Base-by-base conservation (phyloP, 2,888 invertebrate species). In the Xylophagus ater region DNA sequence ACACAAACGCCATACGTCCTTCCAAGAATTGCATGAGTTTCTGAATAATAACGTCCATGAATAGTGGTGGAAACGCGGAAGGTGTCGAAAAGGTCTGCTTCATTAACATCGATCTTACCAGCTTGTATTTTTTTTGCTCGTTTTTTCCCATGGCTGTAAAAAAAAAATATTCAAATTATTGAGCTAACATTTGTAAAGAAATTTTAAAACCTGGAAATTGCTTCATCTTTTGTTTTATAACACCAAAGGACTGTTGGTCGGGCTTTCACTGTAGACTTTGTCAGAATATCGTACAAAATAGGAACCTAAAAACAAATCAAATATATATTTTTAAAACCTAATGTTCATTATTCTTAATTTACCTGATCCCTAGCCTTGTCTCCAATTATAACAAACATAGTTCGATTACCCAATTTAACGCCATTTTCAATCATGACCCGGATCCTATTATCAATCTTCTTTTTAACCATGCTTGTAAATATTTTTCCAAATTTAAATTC, bases 201-300 rank as follows among this genome's bases (percentile, higher is more conserved):
- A 40, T 23, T 18, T 15, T 20, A 26, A 23, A 12, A 80, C 83
- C 83, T 85, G 66, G 83, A 85, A 49, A 89, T 88, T 18, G 86
- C 87, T 51, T 90, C 77, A 58, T 92, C 88, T 49, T 76, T 76
- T 51, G 78, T 96, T 74, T 98, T 99, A 64, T 98, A 98, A 61
- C 98, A 98, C 98, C 98, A 98, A 8, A 98, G 67, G 2, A 99
- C 92, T 29, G 83, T 82, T 0, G 97, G 97, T 26, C 96, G 72
- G 0, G 93, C 80, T 65, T 90, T 90, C 0, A 96, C 83, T 34
- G 82, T 79, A 2, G 96, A 86, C 67, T 98, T 98, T 1, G 92
- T 82, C 30, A 99, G 67, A 79, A 99, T 94, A 58, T 98, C 96
- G 70, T 98, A 96, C 4, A 99, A 68, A 59, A 96, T 88, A 4